Percentiles rank a stretch among this genome's conserved stretches.
These are phyloP conservation scores for Montifringilla adamsi DNA, from an alignment of 2,113 vertebrate genomes.

Conservation along the genomic window DNA sequence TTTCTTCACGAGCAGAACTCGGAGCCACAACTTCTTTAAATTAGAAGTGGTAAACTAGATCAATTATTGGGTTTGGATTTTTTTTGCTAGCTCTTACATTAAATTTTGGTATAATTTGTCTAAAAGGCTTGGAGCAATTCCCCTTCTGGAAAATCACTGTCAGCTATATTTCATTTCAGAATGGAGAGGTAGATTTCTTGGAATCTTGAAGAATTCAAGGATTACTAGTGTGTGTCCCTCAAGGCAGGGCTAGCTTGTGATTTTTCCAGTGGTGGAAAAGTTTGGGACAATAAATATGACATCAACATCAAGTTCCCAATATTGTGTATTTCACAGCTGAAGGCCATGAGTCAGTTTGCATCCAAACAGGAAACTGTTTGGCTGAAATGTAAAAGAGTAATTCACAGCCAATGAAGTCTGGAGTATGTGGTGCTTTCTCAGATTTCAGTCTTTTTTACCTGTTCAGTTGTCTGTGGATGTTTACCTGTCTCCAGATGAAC, in stretches of 20 bases:
- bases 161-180: not conserved
- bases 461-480: not conserved
- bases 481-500: not conserved
- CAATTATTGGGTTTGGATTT: not conserved
- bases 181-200: not conserved
- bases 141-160: not conserved
- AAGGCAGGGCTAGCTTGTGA: not conserved
- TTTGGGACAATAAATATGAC: not conserved
- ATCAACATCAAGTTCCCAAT: not conserved
- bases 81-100: not conserved
- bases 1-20: not conserved
- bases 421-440: not conserved
- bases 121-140: not conserved
- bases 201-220: not conserved
- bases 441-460: not conserved
- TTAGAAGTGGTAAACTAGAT: not conserved
- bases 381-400: not conserved
- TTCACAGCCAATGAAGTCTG: not conserved
- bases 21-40: not conserved
- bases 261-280: not conserved
- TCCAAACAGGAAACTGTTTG: not conserved
- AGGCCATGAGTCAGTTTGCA: not conserved
- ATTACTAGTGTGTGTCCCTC: not conserved
- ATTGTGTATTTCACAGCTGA: not conserved
- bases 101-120: not conserved